A percentile compares a stretch with the other conserved stretches of the same genome.
Conservation (phyloP, 2,797 vertebrate genomes). For the Arrhamphus sclerolepis region DNA sequence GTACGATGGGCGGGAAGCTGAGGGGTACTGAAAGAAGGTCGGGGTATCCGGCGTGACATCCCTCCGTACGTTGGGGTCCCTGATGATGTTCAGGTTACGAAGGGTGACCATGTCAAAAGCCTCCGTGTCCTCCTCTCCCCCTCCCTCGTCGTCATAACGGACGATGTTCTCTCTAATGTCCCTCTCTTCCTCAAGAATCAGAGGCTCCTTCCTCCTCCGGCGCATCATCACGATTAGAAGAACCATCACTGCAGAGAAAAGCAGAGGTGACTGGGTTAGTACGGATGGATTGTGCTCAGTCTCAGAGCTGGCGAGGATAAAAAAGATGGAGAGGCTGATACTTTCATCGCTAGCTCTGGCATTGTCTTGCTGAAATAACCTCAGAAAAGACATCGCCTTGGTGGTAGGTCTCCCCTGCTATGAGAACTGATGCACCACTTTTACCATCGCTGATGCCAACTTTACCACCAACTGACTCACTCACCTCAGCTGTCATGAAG, state of each 20-base stretch:
- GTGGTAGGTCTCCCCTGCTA: no score
- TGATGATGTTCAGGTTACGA: conserved; percentile 90
- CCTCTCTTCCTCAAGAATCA: conserved; percentile 93
- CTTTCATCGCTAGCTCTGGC: no score
- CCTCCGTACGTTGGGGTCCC: conserved; percentile 86
- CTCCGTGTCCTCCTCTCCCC: conserved; percentile 96
- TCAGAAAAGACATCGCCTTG: no score
- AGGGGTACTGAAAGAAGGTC: conserved; percentile 86
- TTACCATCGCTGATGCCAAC: no score
- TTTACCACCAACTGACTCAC: no score
- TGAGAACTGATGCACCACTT: no score
- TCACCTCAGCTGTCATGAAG: no score
- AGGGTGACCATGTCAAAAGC: conserved; percentile 96
- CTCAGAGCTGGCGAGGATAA: no score
- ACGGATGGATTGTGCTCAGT: not conserved
- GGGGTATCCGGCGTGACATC: conserved; percentile 93
- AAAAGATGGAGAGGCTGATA: no score
- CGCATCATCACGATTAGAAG: conserved; percentile 93
- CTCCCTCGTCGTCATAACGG: conserved; percentile 94
- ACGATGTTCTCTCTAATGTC: conserved; percentile 96
- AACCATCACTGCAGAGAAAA: conserved; percentile 78
- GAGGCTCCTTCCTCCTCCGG: conserved; percentile 89
- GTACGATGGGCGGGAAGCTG: conserved; percentile 83
- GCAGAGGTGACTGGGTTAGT: conserved; percentile 18
- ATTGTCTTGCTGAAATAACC: no score